A percentile compares a stretch with the other conserved stretches of the same genome.
Evolutionary conservation across 2,797 vertebrate species (phyloP).

Genomic region (Platyrinchus mystaceus): DNA sequence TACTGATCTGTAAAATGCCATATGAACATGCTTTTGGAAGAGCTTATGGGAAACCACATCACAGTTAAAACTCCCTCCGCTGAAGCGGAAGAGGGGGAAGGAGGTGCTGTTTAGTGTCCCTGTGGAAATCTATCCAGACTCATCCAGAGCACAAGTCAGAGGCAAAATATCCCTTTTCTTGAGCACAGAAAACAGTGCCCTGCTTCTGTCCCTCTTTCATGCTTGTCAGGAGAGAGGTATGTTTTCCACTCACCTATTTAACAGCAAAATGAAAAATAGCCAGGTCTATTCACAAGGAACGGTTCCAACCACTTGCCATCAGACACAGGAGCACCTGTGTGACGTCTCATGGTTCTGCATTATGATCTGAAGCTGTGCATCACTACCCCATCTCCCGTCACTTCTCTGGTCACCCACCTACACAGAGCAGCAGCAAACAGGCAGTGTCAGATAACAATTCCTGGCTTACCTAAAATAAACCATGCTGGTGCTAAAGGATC

Average conservation of each 20-base stretch:
- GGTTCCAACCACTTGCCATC: background rate
- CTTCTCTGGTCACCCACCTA: background rate
- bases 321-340: background rate
- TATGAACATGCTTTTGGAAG: background rate
- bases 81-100: background rate
- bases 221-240: background rate
- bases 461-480: background rate
- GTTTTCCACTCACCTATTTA: background rate
- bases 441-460: background rate
- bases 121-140: background rate
- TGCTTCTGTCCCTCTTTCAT: background rate
- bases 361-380: background rate
- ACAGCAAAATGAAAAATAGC: background rate
- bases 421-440: background rate
- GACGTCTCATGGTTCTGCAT: background rate
- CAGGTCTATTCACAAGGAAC: background rate
- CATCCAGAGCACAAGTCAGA: background rate
- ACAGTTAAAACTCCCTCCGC: background rate
- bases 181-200: background rate
- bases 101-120: background rate
- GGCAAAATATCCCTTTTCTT: background rate
- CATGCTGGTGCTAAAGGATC: background rate
- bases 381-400: background rate
- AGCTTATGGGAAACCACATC: constrained; percentile 6
- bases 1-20: background rate